Evolutionary conservation across 2,113 vertebrate genomes (phyloP).

Genomic region (Amblyornis subalaris): DNA sequence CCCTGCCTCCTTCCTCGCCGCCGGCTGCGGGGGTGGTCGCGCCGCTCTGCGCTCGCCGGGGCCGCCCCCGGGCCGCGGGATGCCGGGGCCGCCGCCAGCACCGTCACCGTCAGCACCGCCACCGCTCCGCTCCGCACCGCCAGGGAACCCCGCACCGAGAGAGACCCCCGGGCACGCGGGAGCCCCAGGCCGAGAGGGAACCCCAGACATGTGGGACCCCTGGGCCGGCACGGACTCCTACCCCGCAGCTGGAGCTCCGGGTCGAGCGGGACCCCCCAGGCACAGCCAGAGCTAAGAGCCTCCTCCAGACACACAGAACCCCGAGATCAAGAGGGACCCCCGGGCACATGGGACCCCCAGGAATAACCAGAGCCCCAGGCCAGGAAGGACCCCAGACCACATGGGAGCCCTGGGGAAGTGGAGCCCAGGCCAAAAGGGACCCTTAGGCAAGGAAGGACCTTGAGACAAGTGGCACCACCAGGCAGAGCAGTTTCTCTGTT

Average conservation of each 20-base stretch:
- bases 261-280: not conserved
- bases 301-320: not conserved
- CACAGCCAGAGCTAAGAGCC: not conserved
- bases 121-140: not conserved
- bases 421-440: not conserved
- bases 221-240: accelerated
- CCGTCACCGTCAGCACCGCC: not conserved
- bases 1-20: not conserved
- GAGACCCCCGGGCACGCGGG: not conserved
- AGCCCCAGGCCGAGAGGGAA: not conserved
- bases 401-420: not conserved
- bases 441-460: not conserved
- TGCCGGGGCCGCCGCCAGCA: not conserved
- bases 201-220: not conserved
- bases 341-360: not conserved
- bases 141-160: not conserved
- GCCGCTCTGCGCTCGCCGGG: too few relatives aligned
- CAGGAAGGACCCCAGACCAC: not conserved
- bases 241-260: too few relatives aligned
- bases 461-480: not conserved
- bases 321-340: not conserved
- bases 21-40: not conserved
- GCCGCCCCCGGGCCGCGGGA: not conserved
- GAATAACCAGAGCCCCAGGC: accelerated
- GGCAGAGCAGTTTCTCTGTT: not conserved